Conservation (phyloP, 2,888 invertebrate species). For the Himalopsyche japonica region DNA sequence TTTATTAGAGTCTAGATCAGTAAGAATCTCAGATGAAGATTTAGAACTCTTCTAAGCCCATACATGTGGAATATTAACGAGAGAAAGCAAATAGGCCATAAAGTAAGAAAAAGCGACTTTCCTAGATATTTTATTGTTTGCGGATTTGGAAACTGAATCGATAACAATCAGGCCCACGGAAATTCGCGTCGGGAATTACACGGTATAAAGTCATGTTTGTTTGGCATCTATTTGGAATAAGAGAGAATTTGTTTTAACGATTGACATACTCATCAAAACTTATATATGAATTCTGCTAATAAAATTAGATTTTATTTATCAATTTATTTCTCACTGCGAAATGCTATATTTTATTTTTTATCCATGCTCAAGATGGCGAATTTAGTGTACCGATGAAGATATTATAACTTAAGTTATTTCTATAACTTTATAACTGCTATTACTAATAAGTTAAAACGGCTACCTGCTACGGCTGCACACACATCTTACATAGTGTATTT, state of each 20-base stretch:
- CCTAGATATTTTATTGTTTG: not conserved
- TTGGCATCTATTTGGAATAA: not conserved
- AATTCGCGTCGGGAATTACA: not conserved
- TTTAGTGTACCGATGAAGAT: too few relatives aligned
- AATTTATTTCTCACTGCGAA: too few relatives aligned
- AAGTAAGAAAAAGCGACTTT: not conserved
- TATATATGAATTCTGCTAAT: too few relatives aligned
- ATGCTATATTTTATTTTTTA: too few relatives aligned
- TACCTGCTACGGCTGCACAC: too few relatives aligned
- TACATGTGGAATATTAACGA: not conserved
- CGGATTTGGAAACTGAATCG: not conserved
- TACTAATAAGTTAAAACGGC: too few relatives aligned
- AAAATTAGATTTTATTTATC: too few relatives aligned
- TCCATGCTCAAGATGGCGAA: too few relatives aligned
- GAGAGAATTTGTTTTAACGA: not conserved
- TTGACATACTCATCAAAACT: not conserved
- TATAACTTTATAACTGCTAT: too few relatives aligned
- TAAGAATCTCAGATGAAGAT: not conserved
- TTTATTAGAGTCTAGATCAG: slow-evolving; percentile 12
- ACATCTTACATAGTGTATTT: too few relatives aligned
- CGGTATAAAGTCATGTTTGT: not conserved
- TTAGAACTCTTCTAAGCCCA: not conserved
- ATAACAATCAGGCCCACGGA: not conserved
- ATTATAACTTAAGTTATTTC: too few relatives aligned
- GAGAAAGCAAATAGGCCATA: not conserved